Base-by-base conservation (phyloP, 2,888 invertebrate species). In the Aethes cnicana region DNA sequence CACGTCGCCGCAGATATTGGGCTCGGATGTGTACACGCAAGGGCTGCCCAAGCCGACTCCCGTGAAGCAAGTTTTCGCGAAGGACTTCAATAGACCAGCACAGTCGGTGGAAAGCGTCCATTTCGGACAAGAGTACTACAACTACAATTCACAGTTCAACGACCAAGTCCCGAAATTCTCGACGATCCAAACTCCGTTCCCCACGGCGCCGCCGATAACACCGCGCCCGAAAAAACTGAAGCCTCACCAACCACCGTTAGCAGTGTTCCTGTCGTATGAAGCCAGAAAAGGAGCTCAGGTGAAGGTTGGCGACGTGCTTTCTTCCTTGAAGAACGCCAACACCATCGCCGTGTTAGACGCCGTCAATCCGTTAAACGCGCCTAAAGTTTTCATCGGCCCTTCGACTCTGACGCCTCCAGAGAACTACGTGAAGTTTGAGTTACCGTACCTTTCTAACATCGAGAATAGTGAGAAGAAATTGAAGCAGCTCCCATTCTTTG, bases 211-310 rank as follows among this genome's bases (percentile, higher is more conserved):
- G 2, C 80, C 87, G 20, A 84, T 88, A 0, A 91, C 89, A 9
- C 75, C 77, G 0, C 87, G 77, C 60, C 83, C 91, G 0, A 92
- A 90, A 46, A 93, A 93, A 68, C 79, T 92, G 1, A 94, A 93
- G 65, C 94, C 96, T 0, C 95, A 96, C 76, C 96, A 96, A 71
- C 96, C 96, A 1, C 96, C 96, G 0, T 76, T 96, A 35, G 95
- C 96, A 1, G 95, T 96, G 59, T 96, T 95, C 69, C 91, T 96
- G 86, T 90, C 88, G n/a, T 91, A 90, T 64, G 81, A 83, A 63
- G 64, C 74, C 2, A 85, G 81, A 48, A 86, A 80, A 59, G 84
- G 86, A 21, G 77, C 82, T 18, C 84, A 90, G 55, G 88, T 92
- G 0, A 92, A 92, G 67, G 91, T 95, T 2, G 87, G 92, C 9